Percentiles rank a stretch among this genome's conserved stretches.
These are phyloP conservation scores for Ochlodes sylvanus DNA, from an alignment of 2,888 invertebrate species.

Conservation along the genomic window DNA sequence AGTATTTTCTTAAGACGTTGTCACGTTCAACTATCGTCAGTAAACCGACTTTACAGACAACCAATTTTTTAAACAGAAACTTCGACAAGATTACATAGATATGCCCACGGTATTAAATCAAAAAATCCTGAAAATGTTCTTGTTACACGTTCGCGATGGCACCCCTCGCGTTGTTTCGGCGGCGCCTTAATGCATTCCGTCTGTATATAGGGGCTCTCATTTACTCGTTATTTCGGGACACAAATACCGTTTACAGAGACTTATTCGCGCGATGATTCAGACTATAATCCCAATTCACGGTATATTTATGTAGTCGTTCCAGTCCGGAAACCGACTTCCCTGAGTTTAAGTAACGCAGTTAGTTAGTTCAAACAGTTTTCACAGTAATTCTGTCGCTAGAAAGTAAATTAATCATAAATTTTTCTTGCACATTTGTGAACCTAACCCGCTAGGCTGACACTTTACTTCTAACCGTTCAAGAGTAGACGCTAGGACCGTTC, in stretches of 20 bases:
- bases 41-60: too few relatives aligned
- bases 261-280: slow-evolving; percentile 28
- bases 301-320: neutral
- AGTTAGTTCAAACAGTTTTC: neutral
- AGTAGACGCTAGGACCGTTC: too few relatives aligned
- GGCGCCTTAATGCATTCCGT: slow-evolving; percentile 23
- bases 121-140: too few relatives aligned
- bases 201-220: slow-evolving; percentile 33
- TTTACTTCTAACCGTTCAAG: too few relatives aligned
- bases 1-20: too few relatives aligned
- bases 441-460: too few relatives aligned
- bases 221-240: slow-evolving; percentile 25
- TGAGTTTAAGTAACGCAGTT: neutral
- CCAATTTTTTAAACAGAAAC: too few relatives aligned
- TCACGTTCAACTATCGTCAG: too few relatives aligned
- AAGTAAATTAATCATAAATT: neutral
- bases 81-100: too few relatives aligned
- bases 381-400: neutral
- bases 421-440: too few relatives aligned
- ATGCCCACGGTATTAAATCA: too few relatives aligned
- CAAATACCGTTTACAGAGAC: slow-evolving; percentile 22
- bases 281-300: slow-evolving; percentile 10
- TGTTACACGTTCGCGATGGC: neutral
- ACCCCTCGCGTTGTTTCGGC: neutral
- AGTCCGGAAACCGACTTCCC: slow-evolving; percentile 4